Evolutionary conservation across 2,797 vertebrate genomes (phyloP).

Genomic region (Stomatorhinus walkeri): DNA sequence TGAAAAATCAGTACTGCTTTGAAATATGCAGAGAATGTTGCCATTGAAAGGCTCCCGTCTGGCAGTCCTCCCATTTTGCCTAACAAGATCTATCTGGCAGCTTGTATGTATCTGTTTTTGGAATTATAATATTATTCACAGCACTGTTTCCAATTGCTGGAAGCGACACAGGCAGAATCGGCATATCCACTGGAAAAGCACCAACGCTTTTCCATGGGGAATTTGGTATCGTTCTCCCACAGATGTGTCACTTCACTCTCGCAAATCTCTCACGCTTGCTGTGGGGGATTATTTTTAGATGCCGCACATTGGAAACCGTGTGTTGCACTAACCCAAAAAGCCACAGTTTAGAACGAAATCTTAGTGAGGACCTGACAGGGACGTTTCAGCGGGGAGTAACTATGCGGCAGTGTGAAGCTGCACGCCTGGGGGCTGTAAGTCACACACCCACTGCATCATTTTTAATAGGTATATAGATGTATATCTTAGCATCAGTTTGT

Average conservation of each 20-base stretch:
- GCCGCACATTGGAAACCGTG: neutral
- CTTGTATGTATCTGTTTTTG: neutral
- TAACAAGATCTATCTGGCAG: conserved; percentile 5
- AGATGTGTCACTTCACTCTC: neutral
- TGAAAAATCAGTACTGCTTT: neutral
- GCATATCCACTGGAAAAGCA: conserved; percentile 9
- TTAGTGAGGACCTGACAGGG: neutral
- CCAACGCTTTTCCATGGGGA: neutral
- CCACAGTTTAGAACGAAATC: neutral
- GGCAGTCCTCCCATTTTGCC: neutral
- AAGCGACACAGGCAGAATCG: conserved; percentile 9
- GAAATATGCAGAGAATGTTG: neutral
- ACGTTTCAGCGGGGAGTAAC: neutral
- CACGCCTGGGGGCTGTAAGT: neutral
- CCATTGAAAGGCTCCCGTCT: neutral
- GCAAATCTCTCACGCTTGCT: conserved; percentile 10
- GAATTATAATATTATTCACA: conserved; percentile 2
- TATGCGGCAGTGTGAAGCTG: too few species aligned
- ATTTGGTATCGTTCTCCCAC: neutral
- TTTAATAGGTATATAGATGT: neutral
- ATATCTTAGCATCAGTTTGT: neutral
- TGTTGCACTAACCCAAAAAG: neutral
- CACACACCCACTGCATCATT: neutral
- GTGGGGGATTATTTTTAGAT: neutral
- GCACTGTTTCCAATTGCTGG: conserved; percentile 10